Conservation (phyloP, 2,888 invertebrate species). For the Cosmorhoe ocellata region DNA sequence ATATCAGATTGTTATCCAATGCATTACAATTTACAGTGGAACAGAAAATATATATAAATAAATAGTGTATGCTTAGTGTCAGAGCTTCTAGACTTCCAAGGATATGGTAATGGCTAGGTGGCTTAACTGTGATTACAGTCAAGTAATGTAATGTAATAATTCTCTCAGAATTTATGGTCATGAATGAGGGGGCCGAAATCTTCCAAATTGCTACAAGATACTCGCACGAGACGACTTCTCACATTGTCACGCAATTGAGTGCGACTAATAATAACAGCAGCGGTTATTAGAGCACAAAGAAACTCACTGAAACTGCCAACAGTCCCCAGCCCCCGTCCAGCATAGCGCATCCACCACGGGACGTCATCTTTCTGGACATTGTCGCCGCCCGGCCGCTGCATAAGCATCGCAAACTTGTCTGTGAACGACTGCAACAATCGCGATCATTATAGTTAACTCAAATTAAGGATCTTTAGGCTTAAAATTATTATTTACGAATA, state of each 20-base stretch:
- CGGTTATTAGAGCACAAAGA: conserved; percentile 31
- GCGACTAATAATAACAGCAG: conserved; percentile 18
- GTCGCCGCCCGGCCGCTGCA: conserved; percentile 92
- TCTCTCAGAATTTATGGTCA: too few relatives aligned
- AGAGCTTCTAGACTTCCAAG: too few relatives aligned
- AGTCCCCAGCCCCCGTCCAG: conserved; percentile 91
- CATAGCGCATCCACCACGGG: conserved; percentile 95
- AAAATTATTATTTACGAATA: conserved; percentile 46
- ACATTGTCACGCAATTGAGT: conserved; percentile 13
- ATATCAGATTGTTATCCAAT: too few relatives aligned
- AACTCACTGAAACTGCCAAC: conserved; percentile 92
- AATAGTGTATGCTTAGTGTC: too few relatives aligned
- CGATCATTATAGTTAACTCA: conserved; percentile 41
- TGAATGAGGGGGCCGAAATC: too few relatives aligned
- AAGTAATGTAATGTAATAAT: too few relatives aligned
- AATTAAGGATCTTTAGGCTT: conserved; percentile 13
- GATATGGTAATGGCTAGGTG: too few relatives aligned
- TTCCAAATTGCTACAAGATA: neutral
- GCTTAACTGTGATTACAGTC: too few relatives aligned
- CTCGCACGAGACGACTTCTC: neutral
- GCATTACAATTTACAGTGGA: too few relatives aligned
- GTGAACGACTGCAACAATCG: conserved; percentile 85
- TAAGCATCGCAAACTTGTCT: conserved; percentile 90
- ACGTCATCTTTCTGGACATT: conserved; percentile 90
- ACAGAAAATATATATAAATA: too few relatives aligned